These are phyloP conservation scores for Odobenus rosmarus DNA, from an alignment of 2,113 vertebrate species.

Conservation along the genomic window DNA sequence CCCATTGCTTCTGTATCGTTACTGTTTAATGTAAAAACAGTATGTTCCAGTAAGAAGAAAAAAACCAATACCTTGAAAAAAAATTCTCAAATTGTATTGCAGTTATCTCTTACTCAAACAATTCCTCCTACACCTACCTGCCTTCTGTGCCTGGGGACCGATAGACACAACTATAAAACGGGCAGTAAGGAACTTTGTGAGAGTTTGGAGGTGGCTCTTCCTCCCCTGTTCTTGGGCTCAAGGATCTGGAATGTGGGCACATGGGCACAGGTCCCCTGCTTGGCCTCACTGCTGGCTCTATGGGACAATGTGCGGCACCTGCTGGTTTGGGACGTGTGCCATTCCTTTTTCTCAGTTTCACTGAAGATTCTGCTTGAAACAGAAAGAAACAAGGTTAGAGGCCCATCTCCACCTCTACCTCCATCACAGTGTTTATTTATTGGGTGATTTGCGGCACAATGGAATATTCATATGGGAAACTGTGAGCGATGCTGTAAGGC, in stretches of 20 bases:
- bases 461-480: background rate
- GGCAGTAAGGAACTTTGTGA: background rate
- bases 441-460: background rate
- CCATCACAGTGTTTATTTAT: background rate
- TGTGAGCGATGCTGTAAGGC: background rate
- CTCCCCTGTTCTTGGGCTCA: background rate
- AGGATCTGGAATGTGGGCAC: rapidly evolving
- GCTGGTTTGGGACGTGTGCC: background rate
- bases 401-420: background rate
- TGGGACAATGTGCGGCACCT: rapidly evolving
- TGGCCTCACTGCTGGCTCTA: rapidly evolving
- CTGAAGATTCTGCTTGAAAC: background rate
- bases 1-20: background rate
- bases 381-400: background rate
- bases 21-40: background rate
- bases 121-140: background rate
- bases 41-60: background rate
- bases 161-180: rapidly evolving
- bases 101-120: background rate
- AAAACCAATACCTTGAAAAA: background rate
- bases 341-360: background rate
- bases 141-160: background rate
- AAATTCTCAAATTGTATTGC: background rate
- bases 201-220: background rate
- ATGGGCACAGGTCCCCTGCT: rapidly evolving